Evolutionary conservation across 2,113 vertebrate genomes (phyloP).

Genomic region (Glareola pratincola): DNA sequence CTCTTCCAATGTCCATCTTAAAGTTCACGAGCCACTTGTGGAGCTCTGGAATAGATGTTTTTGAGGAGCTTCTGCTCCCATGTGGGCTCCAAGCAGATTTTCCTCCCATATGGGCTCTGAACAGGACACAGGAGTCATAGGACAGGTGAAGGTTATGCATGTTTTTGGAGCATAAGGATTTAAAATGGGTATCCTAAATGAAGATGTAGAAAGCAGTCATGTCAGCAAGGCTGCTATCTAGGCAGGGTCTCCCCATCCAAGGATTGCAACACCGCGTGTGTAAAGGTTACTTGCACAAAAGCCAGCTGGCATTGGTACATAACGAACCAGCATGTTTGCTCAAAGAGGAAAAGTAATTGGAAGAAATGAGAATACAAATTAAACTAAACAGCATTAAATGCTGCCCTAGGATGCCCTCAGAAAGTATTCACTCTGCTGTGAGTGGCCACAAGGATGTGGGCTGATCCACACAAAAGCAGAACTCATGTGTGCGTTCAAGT

Average conservation of each 20-base stretch:
- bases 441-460: background rate
- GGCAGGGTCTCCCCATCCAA: background rate
- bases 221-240: background rate
- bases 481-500: background rate
- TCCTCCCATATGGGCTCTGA: background rate
- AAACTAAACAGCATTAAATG: background rate
- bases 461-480: background rate
- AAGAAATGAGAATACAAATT: background rate
- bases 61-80: background rate
- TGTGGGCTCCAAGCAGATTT: background rate
- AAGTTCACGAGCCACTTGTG: background rate
- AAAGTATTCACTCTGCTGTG: background rate
- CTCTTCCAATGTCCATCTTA: background rate
- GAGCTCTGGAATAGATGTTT: background rate
- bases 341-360: background rate
- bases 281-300: background rate
- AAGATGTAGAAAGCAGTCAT: background rate
- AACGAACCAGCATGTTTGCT: background rate
- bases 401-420: background rate
- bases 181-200: background rate
- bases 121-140: background rate
- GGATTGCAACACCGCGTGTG: background rate
- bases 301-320: background rate
- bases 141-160: background rate
- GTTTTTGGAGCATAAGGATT: background rate